Evolutionary conservation across 2,888 invertebrate species (phyloP).

Genomic region (Pseudococcus viburni): DNA sequence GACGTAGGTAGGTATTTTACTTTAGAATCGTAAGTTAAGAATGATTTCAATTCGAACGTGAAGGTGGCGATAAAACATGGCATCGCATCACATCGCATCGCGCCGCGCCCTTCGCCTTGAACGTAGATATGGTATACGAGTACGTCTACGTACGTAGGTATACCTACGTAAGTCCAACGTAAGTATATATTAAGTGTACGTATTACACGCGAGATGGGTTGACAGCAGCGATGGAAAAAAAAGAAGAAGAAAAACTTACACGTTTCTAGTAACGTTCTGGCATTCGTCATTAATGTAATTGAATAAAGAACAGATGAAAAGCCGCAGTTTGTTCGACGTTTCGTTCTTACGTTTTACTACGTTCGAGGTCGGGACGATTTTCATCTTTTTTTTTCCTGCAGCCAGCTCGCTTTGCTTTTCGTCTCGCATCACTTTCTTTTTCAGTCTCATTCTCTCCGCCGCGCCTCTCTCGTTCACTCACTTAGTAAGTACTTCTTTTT

Average conservation of each 20-base stretch:
- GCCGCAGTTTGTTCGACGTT: constrained; percentile 25
- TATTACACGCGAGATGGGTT: constrained; percentile 11
- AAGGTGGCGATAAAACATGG: too few species aligned
- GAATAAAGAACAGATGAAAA: constrained; percentile 45
- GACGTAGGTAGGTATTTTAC: too few species aligned
- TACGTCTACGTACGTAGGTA: too few species aligned
- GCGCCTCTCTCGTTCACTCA: too few species aligned
- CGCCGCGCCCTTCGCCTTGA: background rate
- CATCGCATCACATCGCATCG: too few species aligned
- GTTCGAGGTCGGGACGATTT: constrained; percentile 24
- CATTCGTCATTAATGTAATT: constrained; percentile 53
- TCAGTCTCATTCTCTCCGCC: too few species aligned
- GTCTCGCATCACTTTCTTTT: background rate
- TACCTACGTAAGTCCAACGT: background rate
- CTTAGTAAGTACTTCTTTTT: too few species aligned
- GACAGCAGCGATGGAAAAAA: background rate
- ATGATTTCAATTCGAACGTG: background rate
- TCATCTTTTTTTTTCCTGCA: background rate
- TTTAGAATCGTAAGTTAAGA: background rate
- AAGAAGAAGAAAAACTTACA: background rate
- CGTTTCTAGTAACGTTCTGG: constrained; percentile 23
- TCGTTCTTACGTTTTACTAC: constrained; percentile 6
- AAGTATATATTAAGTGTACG: background rate
- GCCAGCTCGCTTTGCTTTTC: background rate
- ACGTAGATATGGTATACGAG: too few species aligned